phyloP scores from a whole-genome alignment of 1,140 invertebrate genomes.

The Pseudoatta argentina region DNA sequence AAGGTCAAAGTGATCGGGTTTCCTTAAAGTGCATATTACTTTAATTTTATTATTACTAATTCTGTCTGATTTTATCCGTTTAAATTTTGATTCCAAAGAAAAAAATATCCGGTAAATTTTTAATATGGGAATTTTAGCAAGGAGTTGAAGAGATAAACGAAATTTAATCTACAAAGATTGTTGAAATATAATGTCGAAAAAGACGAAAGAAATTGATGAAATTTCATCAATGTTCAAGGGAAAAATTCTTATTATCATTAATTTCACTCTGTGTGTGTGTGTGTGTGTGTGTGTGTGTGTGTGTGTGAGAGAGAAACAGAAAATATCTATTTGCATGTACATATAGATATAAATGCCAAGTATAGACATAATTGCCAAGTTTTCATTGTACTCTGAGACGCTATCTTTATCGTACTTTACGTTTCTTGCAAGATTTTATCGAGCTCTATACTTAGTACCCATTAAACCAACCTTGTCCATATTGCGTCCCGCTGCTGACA shows the following conservation, averaged over 20 bases:
- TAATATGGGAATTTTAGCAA: background rate
- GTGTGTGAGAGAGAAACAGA: background rate
- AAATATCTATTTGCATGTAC: constrained; percentile 1
- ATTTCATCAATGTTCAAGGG: background rate
- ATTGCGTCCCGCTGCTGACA: constrained; percentile 5
- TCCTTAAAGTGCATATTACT: too few species aligned
- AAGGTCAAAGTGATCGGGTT: too few species aligned
- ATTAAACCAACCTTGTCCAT: constrained; percentile 25
- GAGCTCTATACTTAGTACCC: constrained; percentile 15
- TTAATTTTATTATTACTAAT: too few species aligned
- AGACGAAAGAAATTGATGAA: background rate
- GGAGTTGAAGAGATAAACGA: background rate
- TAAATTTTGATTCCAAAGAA: too few species aligned
- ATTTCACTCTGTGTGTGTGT: background rate
- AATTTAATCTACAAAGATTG: background rate
- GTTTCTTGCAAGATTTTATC: background rate
- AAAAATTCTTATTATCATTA: background rate
- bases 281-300: too few species aligned
- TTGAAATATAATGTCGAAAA: background rate
- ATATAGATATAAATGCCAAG: background rate
- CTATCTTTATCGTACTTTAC: background rate
- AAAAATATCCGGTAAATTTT: too few species aligned
- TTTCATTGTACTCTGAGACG: constrained; percentile 32
- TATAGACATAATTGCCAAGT: background rate
- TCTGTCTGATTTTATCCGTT: too few species aligned